Evolutionary conservation across 2,797 vertebrate species (phyloP).

Genomic region (Catamblyrhynchus diadema): DNA sequence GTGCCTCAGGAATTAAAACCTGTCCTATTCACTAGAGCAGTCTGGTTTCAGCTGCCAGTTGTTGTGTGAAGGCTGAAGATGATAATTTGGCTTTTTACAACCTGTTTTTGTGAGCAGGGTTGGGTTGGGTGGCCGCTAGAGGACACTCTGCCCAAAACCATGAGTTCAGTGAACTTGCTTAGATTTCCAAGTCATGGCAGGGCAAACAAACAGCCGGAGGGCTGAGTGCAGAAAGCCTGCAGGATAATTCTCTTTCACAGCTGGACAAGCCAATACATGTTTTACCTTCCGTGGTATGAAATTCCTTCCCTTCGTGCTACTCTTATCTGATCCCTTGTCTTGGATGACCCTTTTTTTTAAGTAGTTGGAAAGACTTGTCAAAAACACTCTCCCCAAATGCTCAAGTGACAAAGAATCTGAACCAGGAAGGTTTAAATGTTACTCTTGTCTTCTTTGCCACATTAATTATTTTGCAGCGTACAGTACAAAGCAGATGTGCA

Average conservation of each 20-base stretch:
- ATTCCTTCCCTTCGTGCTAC: background rate
- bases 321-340: too few species aligned
- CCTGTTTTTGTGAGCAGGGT: background rate
- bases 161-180: background rate
- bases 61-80: background rate
- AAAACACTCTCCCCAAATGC: too few species aligned
- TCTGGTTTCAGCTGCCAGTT: background rate
- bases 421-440: background rate
- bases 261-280: background rate
- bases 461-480: background rate
- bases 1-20: background rate
- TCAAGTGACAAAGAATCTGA: background rate
- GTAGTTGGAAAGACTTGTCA: too few species aligned
- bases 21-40: background rate
- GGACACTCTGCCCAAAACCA: conserved; percentile 16
- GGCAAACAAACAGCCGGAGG: background rate
- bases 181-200: background rate
- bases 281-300: background rate
- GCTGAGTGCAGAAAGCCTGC: background rate
- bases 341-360: too few species aligned
- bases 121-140: conserved; percentile 30
- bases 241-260: background rate
- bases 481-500: background rate
- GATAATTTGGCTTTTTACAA: accelerated
- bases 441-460: background rate